These are phyloP conservation scores for Aurelia sp. DNA, from an alignment of 30 jellyfish, hydroid and myxozoan species.

Conservation along the genomic window DNA sequence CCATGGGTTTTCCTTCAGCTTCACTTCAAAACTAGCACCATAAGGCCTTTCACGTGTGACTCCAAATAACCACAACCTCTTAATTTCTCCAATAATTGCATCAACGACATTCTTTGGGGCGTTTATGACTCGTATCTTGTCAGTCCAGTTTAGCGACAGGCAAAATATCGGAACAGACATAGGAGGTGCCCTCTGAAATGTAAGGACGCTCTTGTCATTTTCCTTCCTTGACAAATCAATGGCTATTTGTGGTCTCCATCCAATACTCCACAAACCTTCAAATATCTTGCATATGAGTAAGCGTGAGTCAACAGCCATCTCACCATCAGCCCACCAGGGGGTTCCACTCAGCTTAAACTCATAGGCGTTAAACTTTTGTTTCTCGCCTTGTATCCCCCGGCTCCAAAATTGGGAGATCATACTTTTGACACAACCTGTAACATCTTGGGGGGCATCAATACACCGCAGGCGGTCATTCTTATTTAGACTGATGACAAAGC, in stretches of 20 bases:
- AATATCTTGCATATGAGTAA: constrained; percentile 54
- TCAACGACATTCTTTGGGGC: constrained; percentile 71
- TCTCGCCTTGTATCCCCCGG: constrained; percentile 71
- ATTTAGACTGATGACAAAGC: constrained; percentile 54
- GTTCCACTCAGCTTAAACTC: constrained; percentile 73
- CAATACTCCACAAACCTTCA: constrained; percentile 57
- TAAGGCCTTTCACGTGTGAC: constrained; percentile 3
- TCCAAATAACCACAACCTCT: constrained; percentile 56
- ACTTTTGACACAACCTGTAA: constrained; percentile 21
- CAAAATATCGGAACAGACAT: constrained; percentile 51
- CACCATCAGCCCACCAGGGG: constrained; percentile 90
- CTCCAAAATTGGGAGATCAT: constrained; percentile 58
- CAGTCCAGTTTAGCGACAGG: constrained; percentile 62
- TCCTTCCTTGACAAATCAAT: constrained; percentile 60
- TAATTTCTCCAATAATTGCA: constrained; percentile 29
- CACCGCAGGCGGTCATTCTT: constrained; percentile 66
- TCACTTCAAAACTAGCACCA: constrained; percentile 53
- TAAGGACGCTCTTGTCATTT: constrained; percentile 68
- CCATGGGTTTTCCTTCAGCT: constrained; percentile 81
- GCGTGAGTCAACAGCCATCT: constrained; percentile 57
- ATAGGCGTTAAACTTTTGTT: constrained; percentile 49
- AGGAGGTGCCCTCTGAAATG: constrained; percentile 64
- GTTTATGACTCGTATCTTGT: constrained; percentile 68
- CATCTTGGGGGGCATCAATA: constrained; percentile 54
- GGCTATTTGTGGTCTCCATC: constrained; percentile 67